A percentile compares a stretch with the other conserved stretches of the same genome.
Conservation (phyloP, 35 echinoderm and acorn worm species). For the Ptychodera flava region DNA sequence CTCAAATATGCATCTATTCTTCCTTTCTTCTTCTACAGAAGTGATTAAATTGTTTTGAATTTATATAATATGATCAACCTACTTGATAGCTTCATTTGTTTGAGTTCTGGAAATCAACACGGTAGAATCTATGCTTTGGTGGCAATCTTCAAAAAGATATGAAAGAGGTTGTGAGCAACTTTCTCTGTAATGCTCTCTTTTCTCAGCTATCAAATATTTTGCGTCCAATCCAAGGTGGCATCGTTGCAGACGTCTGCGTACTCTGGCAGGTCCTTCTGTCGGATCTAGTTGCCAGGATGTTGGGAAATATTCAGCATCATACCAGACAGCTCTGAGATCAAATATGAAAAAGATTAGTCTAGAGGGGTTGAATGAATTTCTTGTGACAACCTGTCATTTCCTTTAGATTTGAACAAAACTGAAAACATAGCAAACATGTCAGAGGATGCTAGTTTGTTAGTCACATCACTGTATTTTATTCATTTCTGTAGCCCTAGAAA, state of each 20-base stretch:
- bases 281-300: conserved; percentile 83
- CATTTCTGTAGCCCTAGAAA: no score
- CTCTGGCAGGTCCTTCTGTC: conserved; percentile 81
- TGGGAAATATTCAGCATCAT: conserved; percentile 55
- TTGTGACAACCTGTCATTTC: not conserved
- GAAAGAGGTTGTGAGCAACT: conserved; percentile 21
- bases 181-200: not conserved
- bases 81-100: conserved; percentile 96
- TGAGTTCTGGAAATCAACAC: conserved; percentile 81
- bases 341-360: not conserved
- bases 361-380: not conserved
- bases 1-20: no score
- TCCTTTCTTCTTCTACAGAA: no score
- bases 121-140: conserved; percentile 49
- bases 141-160: conserved; percentile 63
- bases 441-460: not conserved
- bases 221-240: conserved; percentile 60
- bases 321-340: conserved; percentile 72
- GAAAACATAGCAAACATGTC: not conserved
- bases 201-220: conserved; percentile 57
- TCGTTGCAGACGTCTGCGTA: conserved; percentile 66
- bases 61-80: no score
- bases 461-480: no score
- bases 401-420: not conserved
- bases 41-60: no score